Evolutionary conservation across 2,113 vertebrate species (phyloP).

Genomic region (Petroica traversi): DNA sequence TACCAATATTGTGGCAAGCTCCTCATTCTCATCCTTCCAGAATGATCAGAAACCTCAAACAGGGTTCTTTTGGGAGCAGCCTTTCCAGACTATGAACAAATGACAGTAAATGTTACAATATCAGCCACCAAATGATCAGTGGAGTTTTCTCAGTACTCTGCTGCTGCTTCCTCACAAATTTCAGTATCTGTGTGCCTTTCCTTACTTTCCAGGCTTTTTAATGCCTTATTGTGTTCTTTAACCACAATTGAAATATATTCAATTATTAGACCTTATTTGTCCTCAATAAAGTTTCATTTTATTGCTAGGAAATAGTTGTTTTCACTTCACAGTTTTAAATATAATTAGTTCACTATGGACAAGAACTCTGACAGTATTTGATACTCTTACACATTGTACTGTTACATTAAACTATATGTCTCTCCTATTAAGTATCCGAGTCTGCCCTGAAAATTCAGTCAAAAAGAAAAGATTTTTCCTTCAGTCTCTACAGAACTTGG

Average conservation of each 20-base stretch:
- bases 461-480: background rate
- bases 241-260: background rate
- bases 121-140: background rate
- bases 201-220: background rate
- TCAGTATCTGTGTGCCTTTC: background rate
- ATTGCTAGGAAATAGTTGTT: background rate
- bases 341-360: background rate
- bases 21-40: background rate
- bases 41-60: background rate
- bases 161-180: background rate
- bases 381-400: background rate
- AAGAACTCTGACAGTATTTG: background rate
- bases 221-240: background rate
- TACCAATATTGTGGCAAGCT: no score
- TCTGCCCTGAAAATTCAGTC: background rate
- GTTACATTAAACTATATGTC: background rate
- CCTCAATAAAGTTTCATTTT: background rate
- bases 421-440: background rate
- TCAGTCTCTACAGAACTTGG: background rate
- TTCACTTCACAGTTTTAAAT: background rate
- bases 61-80: background rate
- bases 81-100: background rate
- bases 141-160: background rate
- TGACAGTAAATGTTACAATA: background rate
- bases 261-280: background rate